These are phyloP conservation scores for Aspiorhynchus laticeps DNA, from an alignment of 2,113 vertebrate genomes.

Conservation along the genomic window DNA sequence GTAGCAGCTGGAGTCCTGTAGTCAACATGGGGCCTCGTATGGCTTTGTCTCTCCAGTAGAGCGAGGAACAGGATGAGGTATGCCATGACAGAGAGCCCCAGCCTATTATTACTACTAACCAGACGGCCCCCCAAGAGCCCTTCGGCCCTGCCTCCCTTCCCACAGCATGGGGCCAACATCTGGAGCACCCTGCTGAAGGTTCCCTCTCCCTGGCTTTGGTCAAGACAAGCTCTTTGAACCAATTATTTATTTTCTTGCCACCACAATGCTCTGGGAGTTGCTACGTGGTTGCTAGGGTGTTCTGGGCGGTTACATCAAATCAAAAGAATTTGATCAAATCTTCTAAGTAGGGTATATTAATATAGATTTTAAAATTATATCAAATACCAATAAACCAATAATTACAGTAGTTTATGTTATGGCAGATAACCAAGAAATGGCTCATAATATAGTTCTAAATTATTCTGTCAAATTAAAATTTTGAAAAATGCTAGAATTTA, in stretches of 20 bases:
- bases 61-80: constrained; percentile 5
- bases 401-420: not conserved
- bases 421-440: not conserved
- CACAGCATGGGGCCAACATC: constrained; percentile 43
- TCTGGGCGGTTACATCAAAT: not conserved
- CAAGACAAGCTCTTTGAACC: not conserved
- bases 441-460: not conserved
- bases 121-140: not conserved
- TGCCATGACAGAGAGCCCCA: not conserved
- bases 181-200: constrained; percentile 25
- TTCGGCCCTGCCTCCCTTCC: not conserved
- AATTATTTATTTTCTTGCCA: not conserved
- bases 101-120: constrained; percentile 36
- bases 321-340: not conserved
- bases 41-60: not conserved
- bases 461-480: not conserved
- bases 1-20: not conserved
- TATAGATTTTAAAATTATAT: not conserved
- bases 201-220: not conserved
- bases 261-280: not conserved
- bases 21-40: constrained; percentile 11
- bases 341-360: not conserved
- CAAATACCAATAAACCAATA: not conserved
- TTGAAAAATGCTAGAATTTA: not conserved
- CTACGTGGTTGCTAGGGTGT: not conserved